Conservation (phyloP, 92 coral and sea anemone species). For the Heteractis magnifica region DNA sequence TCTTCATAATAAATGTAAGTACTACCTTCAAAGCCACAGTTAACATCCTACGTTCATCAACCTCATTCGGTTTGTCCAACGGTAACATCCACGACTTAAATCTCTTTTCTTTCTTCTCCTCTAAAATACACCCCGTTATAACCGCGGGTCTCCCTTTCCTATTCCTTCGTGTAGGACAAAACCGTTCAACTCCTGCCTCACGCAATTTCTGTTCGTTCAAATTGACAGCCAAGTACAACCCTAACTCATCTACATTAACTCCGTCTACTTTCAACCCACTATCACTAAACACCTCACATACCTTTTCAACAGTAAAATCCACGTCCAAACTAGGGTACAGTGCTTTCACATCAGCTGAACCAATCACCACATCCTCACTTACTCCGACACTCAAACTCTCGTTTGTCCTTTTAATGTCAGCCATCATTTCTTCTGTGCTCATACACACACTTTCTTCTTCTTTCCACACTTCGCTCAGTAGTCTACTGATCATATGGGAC, state of each 20-base stretch:
- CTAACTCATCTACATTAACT: too few species aligned
- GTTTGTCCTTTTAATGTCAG: too few species aligned
- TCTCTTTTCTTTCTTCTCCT: constrained; percentile 31
- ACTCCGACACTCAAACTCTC: too few species aligned
- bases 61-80: background rate
- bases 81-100: constrained; percentile 46
- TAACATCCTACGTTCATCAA: background rate
- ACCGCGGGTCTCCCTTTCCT: constrained; percentile 44
- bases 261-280: constrained; percentile 19
- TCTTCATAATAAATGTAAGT: background rate
- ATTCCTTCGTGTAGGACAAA: constrained; percentile 44
- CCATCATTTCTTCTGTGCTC: constrained; percentile 15
- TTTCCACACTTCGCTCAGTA: constrained; percentile 39
- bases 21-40: background rate
- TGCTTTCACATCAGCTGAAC: constrained; percentile 45
- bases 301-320: constrained; percentile 42
- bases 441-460: background rate
- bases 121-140: constrained; percentile 47
- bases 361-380: background rate
- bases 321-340: constrained; percentile 45
- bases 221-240: constrained; percentile 22
- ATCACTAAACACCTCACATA: constrained; percentile 30
- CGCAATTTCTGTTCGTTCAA: constrained; percentile 7
- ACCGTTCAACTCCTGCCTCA: constrained; percentile 11
- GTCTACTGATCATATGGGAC: constrained; percentile 31